Percentiles rank a stretch among this genome's conserved stretches.
Conservation (phyloP, 2,797 vertebrate genomes). For the Gambelia wislizenii region DNA sequence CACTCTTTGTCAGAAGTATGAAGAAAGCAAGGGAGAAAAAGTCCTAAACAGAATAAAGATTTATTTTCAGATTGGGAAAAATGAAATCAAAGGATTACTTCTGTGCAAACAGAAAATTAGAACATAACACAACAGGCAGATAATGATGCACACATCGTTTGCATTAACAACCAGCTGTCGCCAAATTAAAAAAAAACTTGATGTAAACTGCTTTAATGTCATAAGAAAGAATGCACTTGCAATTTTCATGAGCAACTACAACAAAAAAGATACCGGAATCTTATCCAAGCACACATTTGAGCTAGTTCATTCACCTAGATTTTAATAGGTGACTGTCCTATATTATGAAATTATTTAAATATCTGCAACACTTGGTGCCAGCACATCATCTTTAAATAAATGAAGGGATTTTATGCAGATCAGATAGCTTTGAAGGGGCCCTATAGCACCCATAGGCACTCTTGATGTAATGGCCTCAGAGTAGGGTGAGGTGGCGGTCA, state of each 20-base stretch:
- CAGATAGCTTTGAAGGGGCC: not conserved
- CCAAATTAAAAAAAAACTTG: constrained; percentile 31
- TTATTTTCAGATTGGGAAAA: constrained; percentile 24
- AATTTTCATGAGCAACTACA: constrained; percentile 16
- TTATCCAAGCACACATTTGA: not conserved
- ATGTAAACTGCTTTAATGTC: constrained; percentile 30
- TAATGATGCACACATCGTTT: constrained; percentile 40
- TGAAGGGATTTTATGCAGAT: not conserved
- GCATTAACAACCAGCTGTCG: constrained; percentile 50
- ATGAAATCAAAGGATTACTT: constrained; percentile 46
- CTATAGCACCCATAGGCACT: not conserved
- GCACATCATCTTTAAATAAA: not conserved
- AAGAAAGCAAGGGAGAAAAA: constrained; percentile 7
- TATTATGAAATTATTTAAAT: constrained; percentile 20
- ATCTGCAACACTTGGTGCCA: not conserved
- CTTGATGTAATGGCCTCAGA: not conserved
- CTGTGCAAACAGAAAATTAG: constrained; percentile 59
- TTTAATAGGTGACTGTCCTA: not conserved
- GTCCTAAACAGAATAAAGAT: constrained; percentile 44
- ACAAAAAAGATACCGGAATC: constrained; percentile 4
- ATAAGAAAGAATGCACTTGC: constrained; percentile 11
- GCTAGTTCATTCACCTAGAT: constrained; percentile 26
- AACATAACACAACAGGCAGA: constrained; percentile 64
- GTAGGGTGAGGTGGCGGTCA: not conserved
- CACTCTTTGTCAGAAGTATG: not conserved